These are phyloP conservation scores for Chrysopilus asiliformis DNA, from an alignment of 2,888 invertebrate genomes.

Conservation along the genomic window DNA sequence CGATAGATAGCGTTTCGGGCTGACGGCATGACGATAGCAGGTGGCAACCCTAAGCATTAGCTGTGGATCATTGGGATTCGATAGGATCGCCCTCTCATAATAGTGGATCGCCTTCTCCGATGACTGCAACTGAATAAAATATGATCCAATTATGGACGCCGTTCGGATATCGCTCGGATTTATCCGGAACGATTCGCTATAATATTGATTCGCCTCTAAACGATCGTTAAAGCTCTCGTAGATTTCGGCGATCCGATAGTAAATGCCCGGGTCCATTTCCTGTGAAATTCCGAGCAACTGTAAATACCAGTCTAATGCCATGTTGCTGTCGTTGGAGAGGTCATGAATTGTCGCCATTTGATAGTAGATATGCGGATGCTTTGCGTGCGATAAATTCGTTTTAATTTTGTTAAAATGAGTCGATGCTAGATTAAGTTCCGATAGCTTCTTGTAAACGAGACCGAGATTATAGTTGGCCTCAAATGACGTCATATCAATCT, in stretches of 20 bases:
- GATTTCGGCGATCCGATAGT: constrained; percentile 79
- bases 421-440: constrained; percentile 58
- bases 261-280: constrained; percentile 71
- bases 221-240: constrained; percentile 85
- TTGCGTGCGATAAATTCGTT: constrained; percentile 52
- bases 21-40: constrained; percentile 69
- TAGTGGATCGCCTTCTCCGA: constrained; percentile 74
- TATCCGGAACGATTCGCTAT: constrained; percentile 31
- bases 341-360: constrained; percentile 71
- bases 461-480: constrained; percentile 77
- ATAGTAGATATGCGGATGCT: constrained; percentile 49
- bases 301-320: constrained; percentile 51
- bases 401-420: constrained; percentile 69
- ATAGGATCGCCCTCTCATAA: constrained; percentile 64
- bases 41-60: constrained; percentile 78
- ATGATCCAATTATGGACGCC: constrained; percentile 79
- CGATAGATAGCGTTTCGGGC: constrained; percentile 38
- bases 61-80: constrained; percentile 67
- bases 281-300: constrained; percentile 72
- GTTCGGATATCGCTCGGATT: constrained; percentile 43
- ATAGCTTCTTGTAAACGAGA: constrained; percentile 49
- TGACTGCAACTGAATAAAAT: constrained; percentile 78
- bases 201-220: constrained; percentile 53
- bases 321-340: constrained; percentile 45
- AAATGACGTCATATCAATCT: constrained; percentile 66